phyloP scores from a whole-genome alignment of 2,113 vertebrate species.

The Gnathonemus echidnorhynchus region DNA sequence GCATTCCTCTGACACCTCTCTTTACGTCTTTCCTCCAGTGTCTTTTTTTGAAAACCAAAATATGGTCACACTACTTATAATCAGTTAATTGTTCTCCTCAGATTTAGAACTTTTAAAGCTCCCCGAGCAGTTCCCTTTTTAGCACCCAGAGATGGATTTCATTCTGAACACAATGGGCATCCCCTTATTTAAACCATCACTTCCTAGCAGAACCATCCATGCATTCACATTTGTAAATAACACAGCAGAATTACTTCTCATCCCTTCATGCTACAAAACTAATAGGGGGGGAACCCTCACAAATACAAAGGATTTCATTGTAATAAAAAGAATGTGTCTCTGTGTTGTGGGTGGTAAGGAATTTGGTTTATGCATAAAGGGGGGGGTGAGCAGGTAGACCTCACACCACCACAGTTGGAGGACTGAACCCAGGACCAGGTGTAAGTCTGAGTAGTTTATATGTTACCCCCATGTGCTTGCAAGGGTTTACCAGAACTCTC shows the following conservation, averaged over 20 bases:
- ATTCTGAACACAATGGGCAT: background rate
- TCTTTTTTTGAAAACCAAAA: background rate
- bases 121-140: background rate
- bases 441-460: background rate
- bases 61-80: background rate
- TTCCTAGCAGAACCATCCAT: background rate
- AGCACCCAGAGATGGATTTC: background rate
- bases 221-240: slow-evolving; percentile 25
- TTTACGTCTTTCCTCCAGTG: background rate
- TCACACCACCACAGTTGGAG: background rate
- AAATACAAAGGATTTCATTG: slow-evolving; percentile 58
- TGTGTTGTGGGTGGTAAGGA: slow-evolving; percentile 47
- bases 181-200: background rate
- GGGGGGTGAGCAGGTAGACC: background rate
- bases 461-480: background rate
- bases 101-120: background rate
- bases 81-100: background rate
- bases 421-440: background rate
- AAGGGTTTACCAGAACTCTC: background rate
- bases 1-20: background rate
- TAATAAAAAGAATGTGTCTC: slow-evolving; percentile 54
- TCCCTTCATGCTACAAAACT: slow-evolving; percentile 45
- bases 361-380: slow-evolving; percentile 53
- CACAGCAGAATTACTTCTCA: slow-evolving; percentile 44
- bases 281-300: slow-evolving; percentile 53